Evolutionary conservation across 2,113 vertebrate species (phyloP).

Genomic region (Leptosomus discolor): DNA sequence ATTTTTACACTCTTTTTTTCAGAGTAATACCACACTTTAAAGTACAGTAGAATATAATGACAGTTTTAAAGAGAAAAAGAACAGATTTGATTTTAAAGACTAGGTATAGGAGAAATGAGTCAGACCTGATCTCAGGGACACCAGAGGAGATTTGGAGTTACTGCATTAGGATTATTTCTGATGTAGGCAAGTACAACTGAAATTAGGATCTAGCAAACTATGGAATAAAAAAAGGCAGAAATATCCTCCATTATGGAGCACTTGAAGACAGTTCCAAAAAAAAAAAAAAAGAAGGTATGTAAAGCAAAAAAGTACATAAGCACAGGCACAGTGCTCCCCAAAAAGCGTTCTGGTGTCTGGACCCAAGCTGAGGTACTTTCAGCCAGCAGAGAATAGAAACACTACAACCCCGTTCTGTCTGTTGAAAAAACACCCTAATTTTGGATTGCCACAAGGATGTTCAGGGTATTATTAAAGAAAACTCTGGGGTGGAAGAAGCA

Average conservation of each 20-base stretch:
- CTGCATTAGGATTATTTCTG: not conserved
- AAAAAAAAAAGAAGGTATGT: not conserved
- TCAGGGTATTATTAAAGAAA: not conserved
- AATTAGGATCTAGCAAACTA: not conserved
- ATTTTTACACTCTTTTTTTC: slow-evolving; percentile 2
- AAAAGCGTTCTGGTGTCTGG: not conserved
- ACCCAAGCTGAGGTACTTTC: not conserved
- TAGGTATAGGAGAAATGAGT: slow-evolving; percentile 38
- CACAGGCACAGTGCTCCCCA: not conserved
- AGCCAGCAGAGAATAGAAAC: not conserved
- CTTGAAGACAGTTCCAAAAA: not conserved
- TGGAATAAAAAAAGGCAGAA: not conserved
- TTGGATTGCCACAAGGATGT: not conserved
- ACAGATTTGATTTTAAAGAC: slow-evolving; percentile 30
- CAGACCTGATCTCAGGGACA: slow-evolving; percentile 10
- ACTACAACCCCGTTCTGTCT: not conserved
- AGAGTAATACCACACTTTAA: slow-evolving; percentile 11
- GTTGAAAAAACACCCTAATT: not conserved
- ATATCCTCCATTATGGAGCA: not conserved
- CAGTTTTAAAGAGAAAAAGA: slow-evolving; percentile 34
- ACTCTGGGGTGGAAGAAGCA: not conserved
- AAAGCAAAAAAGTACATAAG: not conserved
- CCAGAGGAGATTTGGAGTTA: not conserved
- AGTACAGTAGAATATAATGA: slow-evolving; percentile 40
- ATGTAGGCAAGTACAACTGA: not conserved